Evolutionary conservation across 1,140 invertebrate genomes (phyloP).

Genomic region (Neomicropteryx cornuta): DNA sequence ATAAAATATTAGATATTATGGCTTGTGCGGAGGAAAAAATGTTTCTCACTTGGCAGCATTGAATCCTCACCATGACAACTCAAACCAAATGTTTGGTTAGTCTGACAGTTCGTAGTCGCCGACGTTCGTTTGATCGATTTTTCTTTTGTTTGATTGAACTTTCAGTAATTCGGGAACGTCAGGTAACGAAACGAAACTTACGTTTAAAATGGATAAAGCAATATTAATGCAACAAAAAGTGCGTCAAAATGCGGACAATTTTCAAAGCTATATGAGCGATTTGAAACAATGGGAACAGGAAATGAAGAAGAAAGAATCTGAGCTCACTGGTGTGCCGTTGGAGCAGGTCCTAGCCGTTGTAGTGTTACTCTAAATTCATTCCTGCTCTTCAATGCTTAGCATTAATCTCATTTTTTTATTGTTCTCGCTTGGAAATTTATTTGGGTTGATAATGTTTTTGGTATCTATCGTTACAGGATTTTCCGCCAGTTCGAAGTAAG

Average conservation of each 20-base stretch:
- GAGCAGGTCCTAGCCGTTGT: constrained; percentile 23
- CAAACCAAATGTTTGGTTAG: too few species aligned
- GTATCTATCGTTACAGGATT: constrained; percentile 17
- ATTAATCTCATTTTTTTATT: background rate
- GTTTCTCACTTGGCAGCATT: too few species aligned
- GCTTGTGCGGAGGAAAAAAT: too few species aligned
- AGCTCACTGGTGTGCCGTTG: constrained; percentile 31
- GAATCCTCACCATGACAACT: too few species aligned
- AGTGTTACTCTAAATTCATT: too few species aligned
- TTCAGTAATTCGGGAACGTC: constrained; percentile 1
- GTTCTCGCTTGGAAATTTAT: constrained; percentile 7
- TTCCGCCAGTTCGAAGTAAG: constrained; percentile 46
- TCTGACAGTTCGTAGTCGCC: too few species aligned
- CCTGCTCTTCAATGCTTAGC: background rate
- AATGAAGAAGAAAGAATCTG: constrained; percentile 70
- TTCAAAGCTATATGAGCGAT: constrained; percentile 62
- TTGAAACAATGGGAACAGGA: constrained; percentile 74
- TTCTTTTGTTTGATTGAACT: background rate
- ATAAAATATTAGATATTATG: too few species aligned
- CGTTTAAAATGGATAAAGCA: constrained; percentile 29
- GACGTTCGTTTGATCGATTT: too few species aligned
- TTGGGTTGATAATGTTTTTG: constrained; percentile 2
- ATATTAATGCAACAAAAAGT: constrained; percentile 53
- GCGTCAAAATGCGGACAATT: constrained; percentile 59
- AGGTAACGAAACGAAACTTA: background rate